These are phyloP conservation scores for Spodoptera littoralis DNA, from an alignment of 2,888 invertebrate species.

Conservation along the genomic window DNA sequence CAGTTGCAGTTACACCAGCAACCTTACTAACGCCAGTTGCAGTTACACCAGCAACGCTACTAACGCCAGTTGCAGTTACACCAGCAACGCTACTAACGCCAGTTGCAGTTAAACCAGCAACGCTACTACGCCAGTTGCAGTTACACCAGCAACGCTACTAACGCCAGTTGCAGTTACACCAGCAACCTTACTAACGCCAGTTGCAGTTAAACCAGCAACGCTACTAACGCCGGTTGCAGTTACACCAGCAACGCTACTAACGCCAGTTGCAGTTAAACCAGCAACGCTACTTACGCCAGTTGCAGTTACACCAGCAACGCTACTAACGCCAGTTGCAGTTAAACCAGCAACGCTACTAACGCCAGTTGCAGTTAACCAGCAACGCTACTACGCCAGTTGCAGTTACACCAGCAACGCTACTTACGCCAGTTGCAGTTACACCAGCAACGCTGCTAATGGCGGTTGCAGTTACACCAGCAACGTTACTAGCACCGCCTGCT, in stretches of 20 bases:
- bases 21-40: not conserved
- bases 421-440: not conserved
- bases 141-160: not conserved
- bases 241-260: too few species aligned
- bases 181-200: not conserved
- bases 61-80: not conserved
- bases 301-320: not conserved
- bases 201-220: not conserved
- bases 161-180: not conserved
- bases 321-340: not conserved
- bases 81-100: not conserved
- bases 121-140: not conserved
- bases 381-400: not conserved
- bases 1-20: not conserved
- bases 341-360: too few species aligned
- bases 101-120: not conserved
- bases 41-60: not conserved
- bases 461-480: too few species aligned
- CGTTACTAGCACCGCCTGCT: too few species aligned
- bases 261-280: too few species aligned
- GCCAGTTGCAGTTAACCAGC: too few species aligned
- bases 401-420: not conserved
- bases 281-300: not conserved
- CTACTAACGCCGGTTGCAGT: too few species aligned
- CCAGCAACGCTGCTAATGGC: too few species aligned